Conservation (phyloP, 1,140 invertebrate species). For the Archegozetes longisetosus region DNA sequence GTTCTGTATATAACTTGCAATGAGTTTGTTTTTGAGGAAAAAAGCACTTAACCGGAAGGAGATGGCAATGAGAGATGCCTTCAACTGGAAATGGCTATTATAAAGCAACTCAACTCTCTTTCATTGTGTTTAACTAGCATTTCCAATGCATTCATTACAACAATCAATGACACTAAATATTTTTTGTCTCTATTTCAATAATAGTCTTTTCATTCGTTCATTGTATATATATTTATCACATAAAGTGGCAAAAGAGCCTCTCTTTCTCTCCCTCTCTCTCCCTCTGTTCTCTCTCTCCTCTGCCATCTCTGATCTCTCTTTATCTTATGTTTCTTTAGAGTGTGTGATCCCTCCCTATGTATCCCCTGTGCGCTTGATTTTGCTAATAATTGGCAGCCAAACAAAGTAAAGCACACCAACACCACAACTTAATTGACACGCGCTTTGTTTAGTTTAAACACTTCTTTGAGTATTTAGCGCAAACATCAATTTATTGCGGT, state of each 20-base stretch:
- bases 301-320: too few relatives aligned
- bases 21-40: not conserved
- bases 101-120: too few relatives aligned
- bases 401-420: not conserved
- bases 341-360: not conserved
- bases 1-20: not conserved
- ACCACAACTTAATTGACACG: not conserved
- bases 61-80: not conserved
- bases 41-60: not conserved
- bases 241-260: too few relatives aligned
- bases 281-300: too few relatives aligned
- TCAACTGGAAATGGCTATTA: not conserved
- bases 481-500: not conserved
- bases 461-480: not conserved
- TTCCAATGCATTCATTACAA: not conserved
- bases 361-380: not conserved
- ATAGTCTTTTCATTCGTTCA: not conserved
- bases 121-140: too few relatives aligned
- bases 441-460: not conserved
- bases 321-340: too few relatives aligned
- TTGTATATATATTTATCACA: not conserved
- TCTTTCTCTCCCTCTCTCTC: too few relatives aligned
- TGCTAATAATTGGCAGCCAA: not conserved
- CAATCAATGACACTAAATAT: too few relatives aligned
- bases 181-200: not conserved